phyloP scores from a whole-genome alignment of 1,140 invertebrate genomes.

The Fopius arisanus region DNA sequence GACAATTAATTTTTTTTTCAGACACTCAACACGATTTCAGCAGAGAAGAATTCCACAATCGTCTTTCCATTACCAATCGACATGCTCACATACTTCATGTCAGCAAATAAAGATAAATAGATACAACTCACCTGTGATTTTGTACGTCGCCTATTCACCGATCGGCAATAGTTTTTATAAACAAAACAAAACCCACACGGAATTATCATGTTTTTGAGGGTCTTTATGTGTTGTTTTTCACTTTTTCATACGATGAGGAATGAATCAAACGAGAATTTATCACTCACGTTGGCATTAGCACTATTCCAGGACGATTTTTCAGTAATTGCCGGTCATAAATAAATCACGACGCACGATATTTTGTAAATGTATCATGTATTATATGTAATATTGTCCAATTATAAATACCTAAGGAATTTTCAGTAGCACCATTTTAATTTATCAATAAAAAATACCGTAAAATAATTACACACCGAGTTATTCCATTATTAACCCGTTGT shows the following conservation, averaged over 20 bases:
- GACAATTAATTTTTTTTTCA: slow-evolving; percentile 58
- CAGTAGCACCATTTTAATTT: background rate
- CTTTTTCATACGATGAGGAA: background rate
- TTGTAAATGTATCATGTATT: background rate
- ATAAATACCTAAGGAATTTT: background rate
- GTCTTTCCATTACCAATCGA: slow-evolving; percentile 96
- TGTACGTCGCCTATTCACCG: background rate
- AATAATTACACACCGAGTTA: too few relatives aligned
- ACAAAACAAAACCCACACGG: background rate
- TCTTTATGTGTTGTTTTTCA: background rate
- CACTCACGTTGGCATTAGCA: background rate
- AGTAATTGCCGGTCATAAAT: background rate
- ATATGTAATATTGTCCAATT: background rate
- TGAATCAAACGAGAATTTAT: too few relatives aligned
- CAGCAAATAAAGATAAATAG: slow-evolving; percentile 45
- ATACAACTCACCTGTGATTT: background rate
- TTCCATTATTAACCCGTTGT: too few relatives aligned
- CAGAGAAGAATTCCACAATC: slow-evolving; percentile 98
- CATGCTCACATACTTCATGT: slow-evolving; percentile 81
- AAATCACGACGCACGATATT: background rate
- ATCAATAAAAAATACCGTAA: background rate
- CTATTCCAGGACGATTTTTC: too few relatives aligned
- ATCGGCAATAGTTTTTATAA: background rate
- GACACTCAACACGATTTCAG: slow-evolving; percentile 93
- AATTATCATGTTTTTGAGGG: background rate